phyloP scores from a whole-genome alignment of 2,113 vertebrate genomes.

The Leptosomus discolor region DNA sequence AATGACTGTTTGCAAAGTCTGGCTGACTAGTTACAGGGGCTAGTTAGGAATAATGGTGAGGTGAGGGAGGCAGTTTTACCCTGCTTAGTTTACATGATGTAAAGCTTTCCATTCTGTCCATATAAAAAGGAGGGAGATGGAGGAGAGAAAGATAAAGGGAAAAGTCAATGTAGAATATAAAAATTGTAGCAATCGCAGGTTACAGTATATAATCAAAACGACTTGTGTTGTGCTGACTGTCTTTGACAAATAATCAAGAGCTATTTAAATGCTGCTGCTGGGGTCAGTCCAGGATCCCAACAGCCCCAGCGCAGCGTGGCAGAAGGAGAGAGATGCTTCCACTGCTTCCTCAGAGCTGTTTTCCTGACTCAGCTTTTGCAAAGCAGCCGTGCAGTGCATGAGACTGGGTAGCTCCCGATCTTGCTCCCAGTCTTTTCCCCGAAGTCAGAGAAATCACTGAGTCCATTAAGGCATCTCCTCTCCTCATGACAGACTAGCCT shows the following conservation, averaged over 20 bases:
- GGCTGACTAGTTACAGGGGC: neutral
- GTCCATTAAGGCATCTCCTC: neutral
- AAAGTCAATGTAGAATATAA: neutral
- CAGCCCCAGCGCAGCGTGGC: neutral
- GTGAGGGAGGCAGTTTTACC: neutral
- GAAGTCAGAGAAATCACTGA: accelerated
- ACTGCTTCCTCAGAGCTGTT: neutral
- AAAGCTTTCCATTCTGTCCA: neutral
- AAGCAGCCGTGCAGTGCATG: neutral
- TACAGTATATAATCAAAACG: neutral
- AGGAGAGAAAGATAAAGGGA: neutral
- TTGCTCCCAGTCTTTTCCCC: neutral
- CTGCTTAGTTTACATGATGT: neutral
- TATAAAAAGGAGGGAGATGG: neutral
- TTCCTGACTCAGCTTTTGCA: neutral
- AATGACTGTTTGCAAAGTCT: neutral
- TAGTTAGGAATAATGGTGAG: neutral
- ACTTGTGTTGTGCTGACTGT: neutral
- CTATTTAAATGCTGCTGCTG: neutral
- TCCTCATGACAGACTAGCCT: accelerated
- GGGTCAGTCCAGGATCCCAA: neutral
- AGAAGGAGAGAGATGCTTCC: slow-evolving; percentile 15
- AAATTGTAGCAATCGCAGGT: neutral
- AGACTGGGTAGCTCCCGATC: neutral
- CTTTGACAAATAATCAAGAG: neutral